A percentile compares a stretch with the other conserved stretches of the same genome.
phyloP scores from a whole-genome alignment of 1,140 invertebrate species.

The Drosophila pruinosa region DNA sequence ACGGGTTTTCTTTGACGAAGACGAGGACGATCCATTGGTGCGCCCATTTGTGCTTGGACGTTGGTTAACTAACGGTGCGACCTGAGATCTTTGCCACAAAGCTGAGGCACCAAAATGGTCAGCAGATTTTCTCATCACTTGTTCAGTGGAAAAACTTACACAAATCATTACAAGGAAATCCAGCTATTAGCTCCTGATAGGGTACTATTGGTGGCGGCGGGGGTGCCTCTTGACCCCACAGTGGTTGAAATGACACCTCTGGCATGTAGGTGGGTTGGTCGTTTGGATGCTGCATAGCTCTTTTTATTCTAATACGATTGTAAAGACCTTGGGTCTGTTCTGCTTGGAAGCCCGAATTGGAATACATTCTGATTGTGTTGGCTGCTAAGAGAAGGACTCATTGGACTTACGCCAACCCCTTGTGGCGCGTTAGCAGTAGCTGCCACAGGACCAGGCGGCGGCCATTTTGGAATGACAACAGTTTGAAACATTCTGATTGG shows the following conservation, averaged over 20 bases:
- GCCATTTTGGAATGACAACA: constrained; percentile 75
- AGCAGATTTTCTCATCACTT: background rate
- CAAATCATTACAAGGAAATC: constrained; percentile 84
- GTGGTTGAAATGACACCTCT: constrained; percentile 81
- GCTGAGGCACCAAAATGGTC: constrained; percentile 66
- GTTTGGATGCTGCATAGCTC: constrained; percentile 70
- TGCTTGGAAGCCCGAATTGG: constrained; percentile 67
- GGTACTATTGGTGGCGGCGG: constrained; percentile 81
- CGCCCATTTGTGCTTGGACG: constrained; percentile 56
- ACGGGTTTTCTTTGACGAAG: constrained; percentile 89
- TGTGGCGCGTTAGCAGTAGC: constrained; percentile 9
- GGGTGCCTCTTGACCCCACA: constrained; percentile 74
- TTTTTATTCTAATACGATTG: constrained; percentile 13
- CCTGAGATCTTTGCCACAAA: constrained; percentile 81
- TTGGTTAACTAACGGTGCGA: constrained; percentile 66
- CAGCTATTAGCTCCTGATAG: constrained; percentile 85
- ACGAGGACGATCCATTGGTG: constrained; percentile 50
- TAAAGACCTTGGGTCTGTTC: constrained; percentile 64
- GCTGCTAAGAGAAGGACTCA: constrained; percentile 49
- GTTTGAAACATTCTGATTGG: constrained; percentile 51
- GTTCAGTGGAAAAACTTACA: constrained; percentile 69
- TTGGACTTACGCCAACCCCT: constrained; percentile 62
- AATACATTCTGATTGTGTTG: constrained; percentile 61
- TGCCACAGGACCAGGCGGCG: constrained; percentile 12
- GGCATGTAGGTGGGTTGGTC: constrained; percentile 77